Conservation (phyloP, 2,797 vertebrate species). For the Bradypodion ventrale region DNA sequence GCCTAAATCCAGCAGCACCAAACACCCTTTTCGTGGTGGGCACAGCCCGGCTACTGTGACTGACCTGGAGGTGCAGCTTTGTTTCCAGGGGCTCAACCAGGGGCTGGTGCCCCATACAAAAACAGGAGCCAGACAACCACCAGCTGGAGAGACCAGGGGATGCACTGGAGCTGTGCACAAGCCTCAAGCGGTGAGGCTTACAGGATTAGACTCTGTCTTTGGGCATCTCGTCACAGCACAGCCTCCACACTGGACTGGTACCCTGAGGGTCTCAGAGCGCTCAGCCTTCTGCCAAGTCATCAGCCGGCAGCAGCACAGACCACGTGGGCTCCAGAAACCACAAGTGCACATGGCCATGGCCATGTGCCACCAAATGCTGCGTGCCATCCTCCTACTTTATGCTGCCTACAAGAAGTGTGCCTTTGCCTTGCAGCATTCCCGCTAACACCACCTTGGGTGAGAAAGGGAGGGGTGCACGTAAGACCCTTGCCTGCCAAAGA, state of each 20-base stretch:
- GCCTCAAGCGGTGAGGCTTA: slow-evolving; percentile 64
- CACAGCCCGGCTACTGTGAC: slow-evolving; percentile 54
- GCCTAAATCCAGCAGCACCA: slow-evolving; percentile 61
- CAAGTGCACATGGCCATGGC: slow-evolving; percentile 68
- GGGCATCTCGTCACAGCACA: slow-evolving; percentile 65
- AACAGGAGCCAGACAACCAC: slow-evolving; percentile 17
- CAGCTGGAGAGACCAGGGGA: slow-evolving; percentile 37
- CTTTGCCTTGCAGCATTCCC: slow-evolving; percentile 60
- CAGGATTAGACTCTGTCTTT: slow-evolving; percentile 69
- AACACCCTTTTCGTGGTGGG: slow-evolving; percentile 64
- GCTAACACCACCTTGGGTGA: neutral
- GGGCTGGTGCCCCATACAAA: slow-evolving; percentile 59
- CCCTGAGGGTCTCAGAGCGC: slow-evolving; percentile 65
- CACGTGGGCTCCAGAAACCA: slow-evolving; percentile 64
- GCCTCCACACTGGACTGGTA: slow-evolving; percentile 65
- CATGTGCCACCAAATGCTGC: slow-evolving; percentile 72
- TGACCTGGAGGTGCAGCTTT: slow-evolving; percentile 67
- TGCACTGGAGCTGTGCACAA: slow-evolving; percentile 49
- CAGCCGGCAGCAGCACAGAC: slow-evolving; percentile 59
- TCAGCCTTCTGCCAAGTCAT: slow-evolving; percentile 71
- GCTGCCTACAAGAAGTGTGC: slow-evolving; percentile 64
- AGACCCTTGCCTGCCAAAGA: neutral
- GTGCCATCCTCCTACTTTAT: slow-evolving; percentile 68
- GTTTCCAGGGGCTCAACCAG: slow-evolving; percentile 66
- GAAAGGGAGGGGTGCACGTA: neutral